Evolutionary conservation across 2,797 vertebrate genomes (phyloP).

Genomic region (Zalophus californianus): DNA sequence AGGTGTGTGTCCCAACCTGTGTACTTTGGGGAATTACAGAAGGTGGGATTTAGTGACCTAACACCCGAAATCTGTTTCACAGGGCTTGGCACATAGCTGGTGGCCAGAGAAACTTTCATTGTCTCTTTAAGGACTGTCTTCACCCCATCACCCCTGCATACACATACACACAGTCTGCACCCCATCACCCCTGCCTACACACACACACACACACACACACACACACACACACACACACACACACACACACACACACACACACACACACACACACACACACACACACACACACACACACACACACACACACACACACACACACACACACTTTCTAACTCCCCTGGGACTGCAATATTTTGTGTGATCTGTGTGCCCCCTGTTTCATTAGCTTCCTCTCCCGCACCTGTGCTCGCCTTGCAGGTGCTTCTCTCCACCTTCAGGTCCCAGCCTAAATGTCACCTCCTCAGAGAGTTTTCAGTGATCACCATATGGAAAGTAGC

Average conservation of each 20-base stretch:
- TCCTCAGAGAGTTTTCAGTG: background rate
- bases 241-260: too few relatives aligned
- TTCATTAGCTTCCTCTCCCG: background rate
- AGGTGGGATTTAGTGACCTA: background rate
- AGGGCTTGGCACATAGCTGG: background rate
- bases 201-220: too few relatives aligned
- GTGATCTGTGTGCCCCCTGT: background rate
- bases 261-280: too few relatives aligned
- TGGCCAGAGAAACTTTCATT: background rate
- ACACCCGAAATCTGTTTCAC: background rate
- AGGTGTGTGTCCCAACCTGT: background rate
- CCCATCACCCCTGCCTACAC: too few relatives aligned
- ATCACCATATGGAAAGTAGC: background rate
- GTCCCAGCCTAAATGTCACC: background rate
- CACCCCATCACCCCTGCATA: accelerated
- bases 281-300: too few relatives aligned
- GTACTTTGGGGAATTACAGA: background rate
- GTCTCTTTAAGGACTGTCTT: background rate
- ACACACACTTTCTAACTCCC: background rate
- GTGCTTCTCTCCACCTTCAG: background rate
- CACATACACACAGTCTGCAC: accelerated
- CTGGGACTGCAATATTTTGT: background rate
- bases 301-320: accelerated
- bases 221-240: too few relatives aligned
- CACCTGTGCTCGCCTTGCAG: background rate